Base-by-base conservation (phyloP, 2,888 invertebrate genomes). In the Cantharis flavilabris region DNA sequence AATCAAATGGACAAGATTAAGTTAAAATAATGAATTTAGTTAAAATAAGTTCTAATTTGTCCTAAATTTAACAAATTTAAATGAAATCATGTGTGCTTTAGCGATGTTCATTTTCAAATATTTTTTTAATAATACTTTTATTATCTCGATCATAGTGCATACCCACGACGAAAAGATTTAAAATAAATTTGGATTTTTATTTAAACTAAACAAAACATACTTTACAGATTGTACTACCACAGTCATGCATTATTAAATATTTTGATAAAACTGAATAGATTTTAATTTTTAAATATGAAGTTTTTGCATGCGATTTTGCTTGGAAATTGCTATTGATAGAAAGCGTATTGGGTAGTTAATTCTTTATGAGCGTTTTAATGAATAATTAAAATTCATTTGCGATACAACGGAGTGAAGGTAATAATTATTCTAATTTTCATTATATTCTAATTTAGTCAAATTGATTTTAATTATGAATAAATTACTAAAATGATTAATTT, bases 381-480 rank as follows among this genome's bases (percentile, higher is more conserved):
- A 67, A 67, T 67, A 67, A n/a, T 23, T 67, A 67, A 67, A 67
- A 67, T 67, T 67, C 65, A 67, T 67, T 67, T 67, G 65, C 65
- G 26, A 67, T 67, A 67, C 26, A 67, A 67, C 23, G 23, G 65
- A n/a, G 65, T 23, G 26, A 20, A 23, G 23, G 26, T 67, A 14
- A 67, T 67, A 67, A 67, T 67, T 67, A 26, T 26, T 67, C 20
- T 23, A 67, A 67, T 67, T n/a, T 18, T 23, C 65, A 49, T 49
- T 49, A 49, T 49, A 49, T 49, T 49, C 49, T 49, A 49, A 49
- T 49, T 49, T 49, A 49, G 49, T 49, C 49, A 49, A 49, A 49
- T 49, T 49, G 49, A 49, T n/a, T 49, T 49, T 49, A 49, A 49
- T 49, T 49, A 49, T 49, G 49, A 49, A 49, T 49, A 49, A 49